Conservation (phyloP, 1,140 invertebrate species). For the Drosophila melanica region DNA sequence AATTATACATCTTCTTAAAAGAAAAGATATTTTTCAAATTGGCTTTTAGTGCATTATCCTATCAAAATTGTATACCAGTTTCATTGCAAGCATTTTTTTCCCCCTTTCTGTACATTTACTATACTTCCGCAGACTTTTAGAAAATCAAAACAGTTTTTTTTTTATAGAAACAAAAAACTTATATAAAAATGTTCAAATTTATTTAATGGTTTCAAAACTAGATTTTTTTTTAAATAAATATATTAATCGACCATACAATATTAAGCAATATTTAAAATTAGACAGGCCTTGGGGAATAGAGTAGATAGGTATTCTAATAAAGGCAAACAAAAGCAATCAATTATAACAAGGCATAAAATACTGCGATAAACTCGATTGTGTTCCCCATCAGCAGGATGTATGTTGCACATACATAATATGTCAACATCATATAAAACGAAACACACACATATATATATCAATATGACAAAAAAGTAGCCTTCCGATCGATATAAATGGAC, state of each 20-base stretch:
- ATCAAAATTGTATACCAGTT: too few species aligned
- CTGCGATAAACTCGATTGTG: background rate
- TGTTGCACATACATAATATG: background rate
- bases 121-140: too few species aligned
- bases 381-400: background rate
- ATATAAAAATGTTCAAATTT: background rate
- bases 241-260: background rate
- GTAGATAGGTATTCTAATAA: constrained; percentile 18
- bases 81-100: too few species aligned
- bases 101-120: too few species aligned
- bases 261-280: constrained; percentile 2
- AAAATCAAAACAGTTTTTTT: too few species aligned
- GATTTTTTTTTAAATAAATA: constrained; percentile 3
- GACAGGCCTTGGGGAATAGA: constrained; percentile 1
- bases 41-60: too few species aligned
- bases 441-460: background rate
- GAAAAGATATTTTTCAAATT: too few species aligned
- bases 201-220: constrained; percentile 34
- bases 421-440: background rate
- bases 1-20: too few species aligned
- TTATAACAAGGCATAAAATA: background rate
- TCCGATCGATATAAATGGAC: background rate
- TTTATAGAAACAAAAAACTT: too few species aligned
- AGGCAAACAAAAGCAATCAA: background rate
- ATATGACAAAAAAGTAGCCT: background rate